phyloP scores from a whole-genome alignment of 2,113 vertebrate genomes.

The Chaetodon auriga region DNA sequence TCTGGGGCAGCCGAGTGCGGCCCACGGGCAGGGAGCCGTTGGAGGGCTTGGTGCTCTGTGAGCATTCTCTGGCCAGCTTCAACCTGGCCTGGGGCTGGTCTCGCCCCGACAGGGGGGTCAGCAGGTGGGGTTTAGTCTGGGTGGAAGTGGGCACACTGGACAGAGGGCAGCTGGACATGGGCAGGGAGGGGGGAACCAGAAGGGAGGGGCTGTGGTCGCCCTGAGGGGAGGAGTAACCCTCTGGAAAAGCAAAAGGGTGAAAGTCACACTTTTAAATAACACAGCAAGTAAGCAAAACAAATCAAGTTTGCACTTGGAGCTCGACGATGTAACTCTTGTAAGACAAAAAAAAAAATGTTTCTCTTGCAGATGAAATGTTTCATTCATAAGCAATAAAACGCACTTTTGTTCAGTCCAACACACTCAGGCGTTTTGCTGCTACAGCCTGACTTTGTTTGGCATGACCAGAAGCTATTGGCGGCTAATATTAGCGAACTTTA shows the following conservation, averaged over 20 bases:
- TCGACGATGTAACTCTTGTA: neutral
- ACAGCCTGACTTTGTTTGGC: neutral
- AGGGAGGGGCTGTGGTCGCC: constrained; percentile 92
- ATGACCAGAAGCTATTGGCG: neutral
- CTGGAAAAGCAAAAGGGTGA: constrained; percentile 59
- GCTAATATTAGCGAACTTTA: neutral
- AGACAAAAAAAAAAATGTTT: neutral
- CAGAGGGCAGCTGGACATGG: constrained; percentile 91
- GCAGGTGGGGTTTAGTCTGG: constrained; percentile 89
- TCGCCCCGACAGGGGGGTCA: constrained; percentile 89
- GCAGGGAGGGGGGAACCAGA: constrained; percentile 90
- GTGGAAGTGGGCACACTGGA: constrained; percentile 91
- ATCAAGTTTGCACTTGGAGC: neutral
- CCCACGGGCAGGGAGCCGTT: constrained; percentile 88
- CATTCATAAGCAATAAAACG: neutral
- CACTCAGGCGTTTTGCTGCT: neutral
- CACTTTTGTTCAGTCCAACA: neutral
- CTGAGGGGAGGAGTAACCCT: constrained; percentile 87
- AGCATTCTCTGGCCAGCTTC: constrained; percentile 86
- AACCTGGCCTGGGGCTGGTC: constrained; percentile 83
- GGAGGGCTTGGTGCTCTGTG: constrained; percentile 90
- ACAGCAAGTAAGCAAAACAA: neutral
- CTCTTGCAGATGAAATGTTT: neutral
- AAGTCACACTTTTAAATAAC: neutral
- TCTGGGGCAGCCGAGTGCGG: constrained; percentile 84